Evolutionary conservation across 1,140 invertebrate genomes (phyloP).

Genomic region (Cepaea nemoralis): DNA sequence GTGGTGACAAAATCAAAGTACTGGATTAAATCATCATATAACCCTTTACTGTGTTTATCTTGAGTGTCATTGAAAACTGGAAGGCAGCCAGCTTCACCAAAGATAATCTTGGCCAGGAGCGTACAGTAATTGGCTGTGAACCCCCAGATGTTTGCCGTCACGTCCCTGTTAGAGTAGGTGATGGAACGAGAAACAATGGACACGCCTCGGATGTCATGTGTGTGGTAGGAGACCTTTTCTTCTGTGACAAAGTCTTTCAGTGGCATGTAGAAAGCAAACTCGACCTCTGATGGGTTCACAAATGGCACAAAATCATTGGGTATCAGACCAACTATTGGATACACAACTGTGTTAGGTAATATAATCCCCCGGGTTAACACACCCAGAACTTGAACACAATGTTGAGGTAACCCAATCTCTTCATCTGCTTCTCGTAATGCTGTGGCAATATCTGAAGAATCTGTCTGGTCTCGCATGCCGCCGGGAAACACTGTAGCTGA

Average conservation of each 20-base stretch:
- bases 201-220: background rate
- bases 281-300: conserved; percentile 50
- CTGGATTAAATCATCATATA: background rate
- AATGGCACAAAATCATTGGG: conserved; percentile 47
- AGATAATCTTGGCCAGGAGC: conserved; percentile 37
- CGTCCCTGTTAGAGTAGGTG: conserved; percentile 32
- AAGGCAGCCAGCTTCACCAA: background rate
- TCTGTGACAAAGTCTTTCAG: conserved; percentile 47
- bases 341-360: conserved; percentile 48
- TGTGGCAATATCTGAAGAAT: conserved; percentile 48
- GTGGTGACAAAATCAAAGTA: conserved; percentile 14
- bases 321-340: conserved; percentile 52
- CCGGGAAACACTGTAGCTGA: conserved; percentile 53
- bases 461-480: conserved; percentile 46
- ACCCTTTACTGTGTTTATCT: background rate
- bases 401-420: conserved; percentile 50
- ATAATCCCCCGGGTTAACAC: conserved; percentile 45
- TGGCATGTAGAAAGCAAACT: conserved; percentile 49
- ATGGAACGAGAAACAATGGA: background rate
- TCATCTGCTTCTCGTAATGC: conserved; percentile 56
- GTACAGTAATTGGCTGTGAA: conserved; percentile 45
- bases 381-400: conserved; percentile 46
- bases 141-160: conserved; percentile 43
- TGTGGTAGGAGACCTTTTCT: conserved; percentile 6
- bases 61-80: background rate